Conservation (phyloP, 2,797 vertebrate genomes). For the Nyctalus aviator region DNA sequence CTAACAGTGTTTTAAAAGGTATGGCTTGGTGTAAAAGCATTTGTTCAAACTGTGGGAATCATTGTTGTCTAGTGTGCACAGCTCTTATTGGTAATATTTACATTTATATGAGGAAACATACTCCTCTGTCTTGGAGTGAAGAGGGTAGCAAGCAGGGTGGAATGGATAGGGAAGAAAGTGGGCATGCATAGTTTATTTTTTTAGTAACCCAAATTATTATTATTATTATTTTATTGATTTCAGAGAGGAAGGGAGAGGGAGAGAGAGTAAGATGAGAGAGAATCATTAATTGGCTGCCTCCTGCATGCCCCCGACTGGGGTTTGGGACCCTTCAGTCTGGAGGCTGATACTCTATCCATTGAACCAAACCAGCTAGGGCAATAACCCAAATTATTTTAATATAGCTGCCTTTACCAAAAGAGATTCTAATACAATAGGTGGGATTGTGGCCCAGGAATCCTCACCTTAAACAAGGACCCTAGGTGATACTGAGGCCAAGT, state of each 20-base stretch:
- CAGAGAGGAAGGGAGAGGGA: too few relatives aligned
- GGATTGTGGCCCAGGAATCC: background rate
- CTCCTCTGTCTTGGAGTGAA: background rate
- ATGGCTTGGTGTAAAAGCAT: constrained; percentile 73
- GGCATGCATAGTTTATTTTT: constrained; percentile 17
- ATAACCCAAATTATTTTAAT: constrained; percentile 18
- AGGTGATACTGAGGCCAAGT: constrained; percentile 17
- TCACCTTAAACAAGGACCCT: background rate
- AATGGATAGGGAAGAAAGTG: constrained; percentile 8
- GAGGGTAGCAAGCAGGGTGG: background rate
- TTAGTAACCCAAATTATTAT: constrained; percentile 1
- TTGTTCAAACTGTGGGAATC: constrained; percentile 33
- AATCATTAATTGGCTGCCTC: too few relatives aligned
- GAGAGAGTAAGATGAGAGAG: too few relatives aligned
- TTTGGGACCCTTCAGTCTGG: too few relatives aligned
- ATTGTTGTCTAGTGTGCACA: constrained; percentile 49
- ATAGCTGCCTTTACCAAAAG: background rate
- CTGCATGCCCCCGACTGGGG: too few relatives aligned
- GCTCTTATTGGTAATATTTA: constrained; percentile 26
- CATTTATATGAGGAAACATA: constrained; percentile 5
- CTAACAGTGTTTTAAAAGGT: constrained; percentile 91
- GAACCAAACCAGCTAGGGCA: too few relatives aligned
- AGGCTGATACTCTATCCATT: too few relatives aligned
- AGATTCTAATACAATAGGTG: constrained; percentile 26
- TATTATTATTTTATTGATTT: too few relatives aligned